Percentiles rank a stretch among this genome's conserved stretches.
These are phyloP conservation scores for Oncorhynchus clarkii DNA, from an alignment of 2,113 vertebrate genomes.

Conservation along the genomic window DNA sequence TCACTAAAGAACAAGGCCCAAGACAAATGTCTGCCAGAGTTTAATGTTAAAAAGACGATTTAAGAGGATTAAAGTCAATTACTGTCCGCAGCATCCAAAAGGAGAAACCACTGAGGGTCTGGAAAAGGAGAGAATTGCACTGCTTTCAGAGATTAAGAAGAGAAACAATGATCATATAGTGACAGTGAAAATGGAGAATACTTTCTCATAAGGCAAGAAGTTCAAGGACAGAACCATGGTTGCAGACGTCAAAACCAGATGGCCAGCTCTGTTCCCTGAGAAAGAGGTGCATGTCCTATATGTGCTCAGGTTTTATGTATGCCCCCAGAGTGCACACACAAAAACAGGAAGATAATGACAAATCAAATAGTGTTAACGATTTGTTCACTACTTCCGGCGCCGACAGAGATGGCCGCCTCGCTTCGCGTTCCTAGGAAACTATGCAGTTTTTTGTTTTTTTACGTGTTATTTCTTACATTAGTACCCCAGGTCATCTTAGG, in stretches of 20 bases:
- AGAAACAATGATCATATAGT: constrained; percentile 16
- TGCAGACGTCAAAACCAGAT: constrained; percentile 21
- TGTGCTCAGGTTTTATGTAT: no score
- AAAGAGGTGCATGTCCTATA: background rate
- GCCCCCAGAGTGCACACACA: no score
- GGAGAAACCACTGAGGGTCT: constrained; percentile 23
- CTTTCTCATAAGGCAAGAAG: constrained; percentile 32
- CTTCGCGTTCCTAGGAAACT: no score
- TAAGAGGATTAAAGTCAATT: constrained; percentile 22
- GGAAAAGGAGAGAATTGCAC: constrained; percentile 15
- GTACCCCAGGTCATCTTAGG: no score
- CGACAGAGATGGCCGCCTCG: no score
- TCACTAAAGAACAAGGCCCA: background rate
- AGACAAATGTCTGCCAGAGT: constrained; percentile 5
- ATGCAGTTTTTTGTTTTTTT: no score
- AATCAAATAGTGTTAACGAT: no score
- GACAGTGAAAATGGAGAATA: constrained; percentile 29
- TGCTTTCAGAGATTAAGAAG: constrained; percentile 27
- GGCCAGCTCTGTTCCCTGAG: constrained; percentile 35
- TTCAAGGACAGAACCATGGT: constrained; percentile 15
- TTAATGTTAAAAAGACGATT: constrained; percentile 22
- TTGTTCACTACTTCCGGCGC: no score
- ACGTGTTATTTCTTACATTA: no score
- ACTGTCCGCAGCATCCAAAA: constrained; percentile 5
- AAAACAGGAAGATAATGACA: background rate